These are phyloP conservation scores for Solenopsis invicta DNA, from an alignment of 1,140 invertebrate genomes.

Conservation along the genomic window DNA sequence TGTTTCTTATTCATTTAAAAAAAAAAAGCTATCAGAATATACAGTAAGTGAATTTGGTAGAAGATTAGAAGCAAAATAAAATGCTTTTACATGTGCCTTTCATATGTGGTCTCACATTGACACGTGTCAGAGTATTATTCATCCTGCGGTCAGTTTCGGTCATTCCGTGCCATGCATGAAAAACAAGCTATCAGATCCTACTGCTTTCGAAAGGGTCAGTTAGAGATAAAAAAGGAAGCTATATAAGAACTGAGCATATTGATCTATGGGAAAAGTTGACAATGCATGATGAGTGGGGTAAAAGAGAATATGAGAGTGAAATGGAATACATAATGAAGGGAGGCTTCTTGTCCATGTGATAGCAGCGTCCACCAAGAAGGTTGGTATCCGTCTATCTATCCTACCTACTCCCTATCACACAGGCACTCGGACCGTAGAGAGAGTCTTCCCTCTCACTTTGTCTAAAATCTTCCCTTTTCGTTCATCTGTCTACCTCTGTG, in stretches of 20 bases:
- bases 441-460: constrained; percentile 63
- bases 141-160: constrained; percentile 1
- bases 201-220: background rate
- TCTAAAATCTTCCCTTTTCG: constrained; percentile 58
- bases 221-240: constrained; percentile 23
- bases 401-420: constrained; percentile 62
- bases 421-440: constrained; percentile 43
- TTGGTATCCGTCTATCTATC: constrained; percentile 72
- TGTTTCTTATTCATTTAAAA: background rate
- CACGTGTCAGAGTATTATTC: background rate
- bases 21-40: background rate
- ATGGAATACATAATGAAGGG: constrained; percentile 85
- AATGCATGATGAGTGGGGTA: constrained; percentile 68
- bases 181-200: constrained; percentile 14
- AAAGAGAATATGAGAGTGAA: constrained; percentile 81
- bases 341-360: constrained; percentile 74
- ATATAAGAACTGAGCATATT: constrained; percentile 19
- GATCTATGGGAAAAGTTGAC: constrained; percentile 76
- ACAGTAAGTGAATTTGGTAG: background rate
- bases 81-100: background rate
- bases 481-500: constrained; percentile 47
- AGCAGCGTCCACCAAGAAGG: constrained; percentile 69
- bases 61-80: too few relatives aligned
- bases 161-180: background rate
- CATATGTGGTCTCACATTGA: background rate